Conservation (phyloP, 1,140 invertebrate genomes). For the Pseudomyrmex dendroicus region DNA sequence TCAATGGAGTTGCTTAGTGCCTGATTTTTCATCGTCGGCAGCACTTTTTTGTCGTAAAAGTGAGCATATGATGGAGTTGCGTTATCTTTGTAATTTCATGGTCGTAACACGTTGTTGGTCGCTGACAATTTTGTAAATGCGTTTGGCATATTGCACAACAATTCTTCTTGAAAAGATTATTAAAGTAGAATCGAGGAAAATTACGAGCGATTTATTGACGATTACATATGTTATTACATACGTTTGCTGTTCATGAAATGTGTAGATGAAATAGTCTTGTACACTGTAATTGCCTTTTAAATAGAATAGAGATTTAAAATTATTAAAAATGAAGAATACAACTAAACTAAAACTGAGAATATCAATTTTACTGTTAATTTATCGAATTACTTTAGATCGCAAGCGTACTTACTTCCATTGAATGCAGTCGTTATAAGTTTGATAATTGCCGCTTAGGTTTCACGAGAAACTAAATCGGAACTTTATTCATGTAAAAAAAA, state of each 20-base stretch:
- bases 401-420: too few species aligned
- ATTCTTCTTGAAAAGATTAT: constrained; percentile 8
- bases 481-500: too few species aligned
- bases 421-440: too few species aligned
- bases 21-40: constrained; percentile 36
- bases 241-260: background rate
- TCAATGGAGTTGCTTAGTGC: background rate
- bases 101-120: constrained; percentile 7
- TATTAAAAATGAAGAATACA: too few species aligned
- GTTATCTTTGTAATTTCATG: constrained; percentile 43
- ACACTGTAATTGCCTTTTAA: background rate
- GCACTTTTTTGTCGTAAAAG: background rate
- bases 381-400: too few species aligned
- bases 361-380: too few species aligned
- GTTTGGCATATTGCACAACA: background rate
- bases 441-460: too few species aligned
- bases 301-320: too few species aligned
- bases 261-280: background rate
- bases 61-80: background rate
- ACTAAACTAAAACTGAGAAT: too few species aligned
- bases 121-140: constrained; percentile 9
- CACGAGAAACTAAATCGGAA: too few species aligned
- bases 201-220: constrained; percentile 17
- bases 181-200: constrained; percentile 13
- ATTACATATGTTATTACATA: background rate